Conservation (phyloP, 1,140 invertebrate species). For the Diploscapter pachys region DNA sequence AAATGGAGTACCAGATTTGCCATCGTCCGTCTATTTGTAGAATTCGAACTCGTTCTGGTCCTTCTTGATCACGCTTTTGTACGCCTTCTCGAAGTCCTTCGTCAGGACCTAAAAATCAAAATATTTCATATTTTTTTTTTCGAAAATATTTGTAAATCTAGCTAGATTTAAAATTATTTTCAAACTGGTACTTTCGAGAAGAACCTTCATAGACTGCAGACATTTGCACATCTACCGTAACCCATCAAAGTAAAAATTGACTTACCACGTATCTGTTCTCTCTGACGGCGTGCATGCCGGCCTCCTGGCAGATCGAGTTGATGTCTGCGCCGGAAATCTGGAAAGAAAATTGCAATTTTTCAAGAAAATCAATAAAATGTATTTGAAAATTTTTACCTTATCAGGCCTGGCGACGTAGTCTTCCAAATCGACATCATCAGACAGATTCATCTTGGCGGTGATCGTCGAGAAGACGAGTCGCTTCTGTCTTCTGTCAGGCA, state of each 20-base stretch:
- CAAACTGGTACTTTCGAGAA: no score
- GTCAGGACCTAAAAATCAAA: constrained; percentile 68
- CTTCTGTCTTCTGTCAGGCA: constrained; percentile 95
- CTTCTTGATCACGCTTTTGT: constrained; percentile 99
- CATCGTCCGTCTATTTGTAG: constrained; percentile 78
- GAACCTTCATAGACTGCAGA: no score
- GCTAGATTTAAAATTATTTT: no score
- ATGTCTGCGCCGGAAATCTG: constrained; percentile 95
- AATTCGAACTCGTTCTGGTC: constrained; percentile 99
- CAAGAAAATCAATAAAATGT: no score
- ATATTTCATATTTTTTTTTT: no score
- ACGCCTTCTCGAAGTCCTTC: constrained; percentile 98
- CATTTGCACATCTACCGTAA: no score
- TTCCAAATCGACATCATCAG: constrained; percentile 96
- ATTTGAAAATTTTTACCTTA: constrained; percentile 69
- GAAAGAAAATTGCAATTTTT: no score
- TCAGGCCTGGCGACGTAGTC: constrained; percentile 97
- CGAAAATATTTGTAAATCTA: no score
- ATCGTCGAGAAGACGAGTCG: constrained; percentile 96
- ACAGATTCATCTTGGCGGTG: constrained; percentile 97
- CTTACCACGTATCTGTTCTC: constrained; percentile 91
- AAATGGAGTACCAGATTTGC: no score
- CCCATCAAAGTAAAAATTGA: no score
- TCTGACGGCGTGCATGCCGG: constrained; percentile 89
- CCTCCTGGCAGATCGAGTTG: constrained; percentile 94